phyloP scores from a whole-genome alignment of 2,797 vertebrate genomes.

The Labeo calbasu region DNA sequence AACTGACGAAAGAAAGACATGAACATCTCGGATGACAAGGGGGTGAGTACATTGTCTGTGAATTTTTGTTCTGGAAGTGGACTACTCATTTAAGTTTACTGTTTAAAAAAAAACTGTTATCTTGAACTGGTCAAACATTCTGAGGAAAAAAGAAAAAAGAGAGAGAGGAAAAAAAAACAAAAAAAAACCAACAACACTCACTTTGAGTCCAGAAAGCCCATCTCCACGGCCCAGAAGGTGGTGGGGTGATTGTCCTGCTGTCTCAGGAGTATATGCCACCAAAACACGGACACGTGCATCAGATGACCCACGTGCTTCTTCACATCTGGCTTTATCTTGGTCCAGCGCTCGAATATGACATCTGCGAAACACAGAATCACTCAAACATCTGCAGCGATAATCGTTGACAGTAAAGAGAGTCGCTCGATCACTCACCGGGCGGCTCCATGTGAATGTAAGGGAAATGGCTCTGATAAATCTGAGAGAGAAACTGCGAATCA shows the following conservation, averaged over 20 bases:
- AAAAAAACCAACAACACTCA: slow-evolving; percentile 57
- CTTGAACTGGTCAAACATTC: no score
- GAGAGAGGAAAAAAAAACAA: no score
- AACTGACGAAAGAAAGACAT: no score
- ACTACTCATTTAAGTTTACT: no score
- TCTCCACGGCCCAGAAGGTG: slow-evolving; percentile 66
- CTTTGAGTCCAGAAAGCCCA: slow-evolving; percentile 70
- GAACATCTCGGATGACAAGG: no score
- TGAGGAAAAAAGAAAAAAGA: no score
- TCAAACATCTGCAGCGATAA: not conserved
- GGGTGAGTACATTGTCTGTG: no score
- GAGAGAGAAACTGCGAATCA: not conserved
- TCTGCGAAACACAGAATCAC: slow-evolving; percentile 48
- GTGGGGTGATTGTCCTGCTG: slow-evolving; percentile 37
- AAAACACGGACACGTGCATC: slow-evolving; percentile 74
- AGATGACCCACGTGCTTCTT: slow-evolving; percentile 60
- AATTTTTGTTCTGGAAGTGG: no score
- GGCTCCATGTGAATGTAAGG: slow-evolving; percentile 45
- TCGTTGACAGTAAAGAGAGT: not conserved
- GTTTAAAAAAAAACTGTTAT: no score
- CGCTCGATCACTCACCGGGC: slow-evolving; percentile 23
- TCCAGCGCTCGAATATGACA: slow-evolving; percentile 64
- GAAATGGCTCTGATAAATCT: slow-evolving; percentile 44
- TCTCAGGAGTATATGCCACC: slow-evolving; percentile 74
- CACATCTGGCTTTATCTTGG: slow-evolving; percentile 21